Evolutionary conservation across 2,113 vertebrate genomes (phyloP), one percentile per base, ranked within the genome.

Genomic region (Speoplatyrhinus poulsoni): DNA sequence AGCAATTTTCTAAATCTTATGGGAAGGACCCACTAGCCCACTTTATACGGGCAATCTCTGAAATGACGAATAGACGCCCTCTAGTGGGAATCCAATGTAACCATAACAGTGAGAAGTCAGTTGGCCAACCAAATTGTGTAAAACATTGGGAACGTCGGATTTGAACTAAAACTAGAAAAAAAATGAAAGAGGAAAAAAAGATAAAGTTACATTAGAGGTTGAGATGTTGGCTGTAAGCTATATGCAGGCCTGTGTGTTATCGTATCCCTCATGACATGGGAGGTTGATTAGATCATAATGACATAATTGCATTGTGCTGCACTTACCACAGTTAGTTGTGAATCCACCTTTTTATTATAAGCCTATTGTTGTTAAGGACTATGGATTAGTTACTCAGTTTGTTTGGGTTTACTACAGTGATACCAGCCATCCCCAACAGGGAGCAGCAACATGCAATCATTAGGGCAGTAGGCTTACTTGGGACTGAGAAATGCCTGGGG

Each of bases 361-460:
- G 15, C 47, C n/a, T 13, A 50, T 4, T 52, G 49, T 41, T 41
- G 36, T 41, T 41, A 6, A 41, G 36, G 36, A 41, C 5, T 6
- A 41, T 41, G 36, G 36, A 41, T 41, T 41, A 6, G 36, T 3
- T 41, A 41, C 52, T 54, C 52, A n/a, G 52, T 54, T 64, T 60
- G 52, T 70, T 12, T 11, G 4, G 12, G 49, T 50, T 50, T 50
- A 11, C 49, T n/a, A 60, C 12, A 69, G 2, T 13, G 41, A 33
- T 48, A 66, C 77, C 71, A 76, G 32, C 33, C 58, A 36, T n/a
- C 62, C 65, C 84, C 84, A 80, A 70, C 69, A 89, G 86, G 71
- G 79, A 68, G 85, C 84, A 81, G 77, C 74, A 86, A 46, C 82
- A 67, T 16, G 62, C 82, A 53, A 60, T 73, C 26, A 52, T 16